Base-by-base conservation (phyloP, 2,113 vertebrate genomes). In the Sialia sialis region DNA sequence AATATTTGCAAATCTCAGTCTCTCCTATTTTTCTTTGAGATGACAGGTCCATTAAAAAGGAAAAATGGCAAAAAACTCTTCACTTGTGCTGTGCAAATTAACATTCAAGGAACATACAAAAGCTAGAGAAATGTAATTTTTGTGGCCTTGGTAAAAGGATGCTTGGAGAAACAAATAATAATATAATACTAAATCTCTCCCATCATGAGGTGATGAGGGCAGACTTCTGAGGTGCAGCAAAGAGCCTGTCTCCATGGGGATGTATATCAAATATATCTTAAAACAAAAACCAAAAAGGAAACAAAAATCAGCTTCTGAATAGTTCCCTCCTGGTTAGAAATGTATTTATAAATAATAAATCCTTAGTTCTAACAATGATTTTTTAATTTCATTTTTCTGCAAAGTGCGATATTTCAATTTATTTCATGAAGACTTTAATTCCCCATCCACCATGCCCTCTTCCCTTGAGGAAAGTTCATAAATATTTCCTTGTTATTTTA, bases 401-500 rank as follows among this genome's bases (percentile, higher is more conserved):
- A 38, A 91, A 93, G 64, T 39, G 32, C 58, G 36, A 88, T 70
- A 26, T 81, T 96, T 84, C 25, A 58, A 63, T 94, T 84, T 76
- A 83, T 87, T 92, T 94, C 44, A 62, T 80, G 73, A 92, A 73
- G 15, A 74, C 34, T 80, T 97, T 69, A 51, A 70, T 93, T 95
- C 90, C 10, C 22, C 1, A 0, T 75, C 20, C 44, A 34, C 22
- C 22, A 38, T 72, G 18, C 20, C 13, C n/a, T 64, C 89, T 75
- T 30, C 26, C 26, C 38, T 92, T 69, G 68, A 83, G 59, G 23
- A 69, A 93, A 49, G 15, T 83, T 94, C 84, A 88, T 89, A 93
- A 94, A 91, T 90, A 95, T 91, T 95, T 94, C 62, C 59, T 80
- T 88, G 58, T 73, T 87, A 89, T 88, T 77, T 29, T 12, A 49